Evolutionary conservation across 2,797 vertebrate genomes (phyloP).

Genomic region (Nyctalus aviator): DNA sequence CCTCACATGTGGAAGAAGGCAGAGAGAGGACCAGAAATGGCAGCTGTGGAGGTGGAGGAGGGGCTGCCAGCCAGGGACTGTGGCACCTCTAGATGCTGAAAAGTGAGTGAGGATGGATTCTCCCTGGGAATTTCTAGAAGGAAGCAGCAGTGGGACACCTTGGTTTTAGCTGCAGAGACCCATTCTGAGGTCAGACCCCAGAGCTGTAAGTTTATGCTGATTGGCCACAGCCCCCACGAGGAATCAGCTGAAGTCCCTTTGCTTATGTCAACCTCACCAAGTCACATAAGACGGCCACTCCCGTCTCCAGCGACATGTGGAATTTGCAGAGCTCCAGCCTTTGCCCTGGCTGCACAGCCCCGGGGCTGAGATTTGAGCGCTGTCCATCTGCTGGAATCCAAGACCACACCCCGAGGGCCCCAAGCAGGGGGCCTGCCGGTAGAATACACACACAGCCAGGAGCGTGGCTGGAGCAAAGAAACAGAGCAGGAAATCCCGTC

Average conservation of each 20-base stretch:
- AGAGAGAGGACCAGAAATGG: not conserved
- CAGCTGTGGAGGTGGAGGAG: not conserved
- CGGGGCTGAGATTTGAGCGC: not conserved
- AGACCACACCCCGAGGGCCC: not conserved
- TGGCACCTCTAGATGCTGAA: not conserved
- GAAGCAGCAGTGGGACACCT: not conserved
- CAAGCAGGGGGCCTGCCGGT: not conserved
- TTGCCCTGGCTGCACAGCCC: not conserved
- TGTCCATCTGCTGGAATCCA: not conserved
- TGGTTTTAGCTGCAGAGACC: not conserved
- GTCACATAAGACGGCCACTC: not conserved
- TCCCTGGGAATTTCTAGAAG: not conserved
- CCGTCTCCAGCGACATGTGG: not conserved
- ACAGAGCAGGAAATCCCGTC: not conserved
- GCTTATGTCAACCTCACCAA: not conserved
- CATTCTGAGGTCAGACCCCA: too few relatives aligned
- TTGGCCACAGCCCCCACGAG: not conserved
- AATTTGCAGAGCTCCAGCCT: not conserved
- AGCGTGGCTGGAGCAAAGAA: not conserved
- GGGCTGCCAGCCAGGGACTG: not conserved
- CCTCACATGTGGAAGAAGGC: not conserved
- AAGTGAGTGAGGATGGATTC: too few relatives aligned
- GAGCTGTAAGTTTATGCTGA: not conserved
- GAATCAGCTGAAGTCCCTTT: not conserved
- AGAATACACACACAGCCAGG: not conserved